Evolutionary conservation across 35 echinoderm and acorn worm genomes (phyloP).

Genomic region (Amphiura filiformis): DNA sequence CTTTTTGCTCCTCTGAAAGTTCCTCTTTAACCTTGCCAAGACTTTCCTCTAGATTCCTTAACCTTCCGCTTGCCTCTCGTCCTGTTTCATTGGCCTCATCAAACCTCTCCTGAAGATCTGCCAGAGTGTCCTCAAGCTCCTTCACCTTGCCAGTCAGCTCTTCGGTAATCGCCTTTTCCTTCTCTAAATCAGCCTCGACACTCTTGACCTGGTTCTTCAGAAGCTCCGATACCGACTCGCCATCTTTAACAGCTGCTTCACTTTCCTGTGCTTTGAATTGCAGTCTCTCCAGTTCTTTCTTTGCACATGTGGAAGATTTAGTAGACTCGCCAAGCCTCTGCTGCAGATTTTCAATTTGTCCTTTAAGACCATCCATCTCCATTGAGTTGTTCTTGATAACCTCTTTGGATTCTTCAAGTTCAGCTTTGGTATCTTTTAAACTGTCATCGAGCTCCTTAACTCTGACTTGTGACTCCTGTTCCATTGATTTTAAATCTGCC

Average conservation of each 20-base stretch:
- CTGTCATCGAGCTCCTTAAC: background rate
- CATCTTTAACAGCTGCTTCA: background rate
- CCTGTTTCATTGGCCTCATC: conserved; percentile 9
- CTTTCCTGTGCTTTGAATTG: background rate
- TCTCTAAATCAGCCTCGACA: background rate
- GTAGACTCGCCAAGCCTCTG: background rate
- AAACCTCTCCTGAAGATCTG: background rate
- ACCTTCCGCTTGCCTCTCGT: background rate
- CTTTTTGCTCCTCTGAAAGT: background rate
- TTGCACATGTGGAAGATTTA: background rate
- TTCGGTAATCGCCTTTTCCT: background rate
- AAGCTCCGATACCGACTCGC: background rate
- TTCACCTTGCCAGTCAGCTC: conserved; percentile 1
- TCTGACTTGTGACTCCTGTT: background rate
- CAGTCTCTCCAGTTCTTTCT: background rate
- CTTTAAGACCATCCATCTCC: background rate
- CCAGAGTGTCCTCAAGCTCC: conserved; percentile 15
- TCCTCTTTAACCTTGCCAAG: background rate
- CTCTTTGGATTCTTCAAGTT: background rate
- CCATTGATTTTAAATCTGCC: background rate
- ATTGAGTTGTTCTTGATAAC: background rate
- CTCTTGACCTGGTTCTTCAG: conserved; percentile 2
- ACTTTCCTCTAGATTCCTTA: background rate
- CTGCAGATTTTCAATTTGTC: background rate
- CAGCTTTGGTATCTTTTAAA: background rate